These are phyloP conservation scores for Diarsia mendica DNA, from an alignment of 2,888 invertebrate genomes.

Conservation along the genomic window DNA sequence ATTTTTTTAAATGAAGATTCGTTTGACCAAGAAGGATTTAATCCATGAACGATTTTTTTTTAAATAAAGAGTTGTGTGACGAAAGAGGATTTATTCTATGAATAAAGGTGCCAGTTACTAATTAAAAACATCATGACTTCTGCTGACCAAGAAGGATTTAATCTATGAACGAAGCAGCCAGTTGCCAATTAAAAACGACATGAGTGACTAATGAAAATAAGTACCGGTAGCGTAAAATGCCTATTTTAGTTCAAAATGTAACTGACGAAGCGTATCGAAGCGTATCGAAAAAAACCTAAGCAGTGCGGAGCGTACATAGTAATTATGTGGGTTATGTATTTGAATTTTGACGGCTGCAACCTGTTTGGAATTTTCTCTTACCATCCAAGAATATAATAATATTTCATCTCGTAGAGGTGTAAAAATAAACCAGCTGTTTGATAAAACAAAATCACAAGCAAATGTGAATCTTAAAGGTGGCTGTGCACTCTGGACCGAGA, in stretches of 20 bases:
- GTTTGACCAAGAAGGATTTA: too few relatives aligned
- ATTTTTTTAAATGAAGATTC: background rate
- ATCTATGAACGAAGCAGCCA: background rate
- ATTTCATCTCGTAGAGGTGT: background rate
- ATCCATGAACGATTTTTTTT: too few relatives aligned
- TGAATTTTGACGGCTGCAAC: background rate
- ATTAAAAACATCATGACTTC: background rate
- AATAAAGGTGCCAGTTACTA: too few relatives aligned
- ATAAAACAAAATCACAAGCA: background rate
- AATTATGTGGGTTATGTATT: background rate
- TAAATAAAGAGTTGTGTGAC: too few relatives aligned
- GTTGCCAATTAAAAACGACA: background rate
- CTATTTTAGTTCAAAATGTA: background rate
- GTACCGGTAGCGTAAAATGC: background rate
- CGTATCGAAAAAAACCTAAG: background rate
- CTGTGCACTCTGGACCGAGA: background rate
- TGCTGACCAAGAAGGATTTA: background rate
- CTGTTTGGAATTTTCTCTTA: background rate
- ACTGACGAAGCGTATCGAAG: slow-evolving; percentile 7
- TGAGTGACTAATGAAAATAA: background rate
- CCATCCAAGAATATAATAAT: background rate
- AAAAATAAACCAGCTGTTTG: background rate
- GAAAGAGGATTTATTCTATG: background rate
- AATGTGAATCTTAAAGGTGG: background rate
- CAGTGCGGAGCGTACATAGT: background rate